A percentile compares a stretch with the other conserved stretches of the same genome.
Evolutionary conservation across 2,888 invertebrate species (phyloP).

Genomic region (Seira ritae): DNA sequence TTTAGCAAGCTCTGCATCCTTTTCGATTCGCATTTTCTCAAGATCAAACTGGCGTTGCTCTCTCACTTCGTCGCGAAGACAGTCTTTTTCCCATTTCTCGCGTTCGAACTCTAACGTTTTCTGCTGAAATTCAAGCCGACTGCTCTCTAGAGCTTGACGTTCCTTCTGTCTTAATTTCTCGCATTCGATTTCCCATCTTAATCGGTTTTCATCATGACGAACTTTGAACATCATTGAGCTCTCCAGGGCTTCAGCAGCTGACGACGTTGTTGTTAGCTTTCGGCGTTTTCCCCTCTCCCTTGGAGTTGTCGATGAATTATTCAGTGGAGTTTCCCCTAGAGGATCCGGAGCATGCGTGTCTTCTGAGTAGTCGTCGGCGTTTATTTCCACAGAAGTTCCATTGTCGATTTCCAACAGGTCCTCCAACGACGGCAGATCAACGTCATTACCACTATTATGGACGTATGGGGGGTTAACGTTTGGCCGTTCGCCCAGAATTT

Average conservation of each 20-base stretch:
- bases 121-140: neutral
- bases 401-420: neutral
- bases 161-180: neutral
- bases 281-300: no score
- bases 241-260: constrained; percentile 17
- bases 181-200: constrained; percentile 8
- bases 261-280: neutral
- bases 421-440: neutral
- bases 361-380: neutral
- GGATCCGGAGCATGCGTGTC: neutral
- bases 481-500: constrained; percentile 24
- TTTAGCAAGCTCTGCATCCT: neutral
- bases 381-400: neutral
- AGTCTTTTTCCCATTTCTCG: constrained; percentile 15
- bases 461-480: constrained; percentile 40
- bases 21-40: constrained; percentile 17
- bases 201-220: neutral
- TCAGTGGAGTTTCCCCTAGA: neutral
- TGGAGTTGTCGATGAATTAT: neutral
- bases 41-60: constrained; percentile 1
- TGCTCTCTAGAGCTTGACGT: neutral
- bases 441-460: neutral
- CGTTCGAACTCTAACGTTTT: neutral
- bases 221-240: neutral
- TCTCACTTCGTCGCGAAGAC: neutral